Conservation (phyloP, 2,797 vertebrate species). For the Psittacula derbiana region DNA sequence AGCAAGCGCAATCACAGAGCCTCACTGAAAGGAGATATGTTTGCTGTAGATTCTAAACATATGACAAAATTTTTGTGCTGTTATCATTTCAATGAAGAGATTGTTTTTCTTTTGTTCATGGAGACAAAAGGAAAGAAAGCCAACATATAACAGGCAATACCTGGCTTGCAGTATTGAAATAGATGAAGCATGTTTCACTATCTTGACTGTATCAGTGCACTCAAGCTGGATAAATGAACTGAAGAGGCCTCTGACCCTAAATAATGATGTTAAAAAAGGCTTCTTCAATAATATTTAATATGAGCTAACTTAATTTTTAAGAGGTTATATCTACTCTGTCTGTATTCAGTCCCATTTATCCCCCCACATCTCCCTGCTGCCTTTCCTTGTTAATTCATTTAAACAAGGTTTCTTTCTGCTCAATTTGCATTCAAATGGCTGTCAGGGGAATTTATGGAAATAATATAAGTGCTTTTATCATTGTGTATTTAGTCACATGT, state of each 20-base stretch:
- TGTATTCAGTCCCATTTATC: background rate
- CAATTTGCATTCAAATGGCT: conserved; percentile 53
- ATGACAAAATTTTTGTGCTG: conserved; percentile 35
- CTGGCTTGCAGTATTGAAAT: conserved; percentile 32
- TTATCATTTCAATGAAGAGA: conserved; percentile 42
- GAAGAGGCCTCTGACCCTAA: background rate
- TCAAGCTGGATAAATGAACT: background rate
- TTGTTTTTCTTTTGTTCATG: conserved; percentile 42
- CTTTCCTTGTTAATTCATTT: conserved; percentile 46
- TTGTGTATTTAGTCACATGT: conserved; percentile 47
- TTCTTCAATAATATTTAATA: conserved; percentile 14
- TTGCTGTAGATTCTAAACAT: conserved; percentile 60
- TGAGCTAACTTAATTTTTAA: conserved; percentile 2
- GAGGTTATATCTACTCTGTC: background rate
- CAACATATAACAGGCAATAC: background rate
- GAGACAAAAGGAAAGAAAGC: conserved; percentile 63
- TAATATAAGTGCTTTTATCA: conserved; percentile 63
- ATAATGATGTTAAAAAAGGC: background rate
- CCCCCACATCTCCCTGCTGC: background rate
- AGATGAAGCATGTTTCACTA: background rate
- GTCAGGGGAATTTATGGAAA: conserved; percentile 67
- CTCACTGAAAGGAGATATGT: background rate
- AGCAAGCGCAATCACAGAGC: background rate
- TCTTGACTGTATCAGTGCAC: background rate
- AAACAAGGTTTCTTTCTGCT: conserved; percentile 45